Evolutionary conservation across 92 coral and sea anemone species (phyloP), one percentile per base, ranked within the genome.

Genomic region (Chrysogorgia sp.): DNA sequence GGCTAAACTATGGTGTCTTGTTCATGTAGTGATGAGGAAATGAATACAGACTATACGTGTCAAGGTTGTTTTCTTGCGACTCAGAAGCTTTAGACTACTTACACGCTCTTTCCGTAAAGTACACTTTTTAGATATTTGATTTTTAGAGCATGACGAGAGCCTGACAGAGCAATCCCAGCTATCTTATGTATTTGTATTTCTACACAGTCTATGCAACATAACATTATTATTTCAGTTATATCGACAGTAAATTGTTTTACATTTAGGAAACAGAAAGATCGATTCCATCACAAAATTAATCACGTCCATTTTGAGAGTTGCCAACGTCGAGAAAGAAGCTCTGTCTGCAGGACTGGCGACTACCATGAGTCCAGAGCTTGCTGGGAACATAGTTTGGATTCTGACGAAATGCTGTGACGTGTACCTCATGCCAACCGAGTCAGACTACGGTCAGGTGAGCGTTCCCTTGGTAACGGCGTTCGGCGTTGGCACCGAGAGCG

Each of bases 341-440:
- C 78, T 93, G 24, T 58, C 90, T 4, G 88, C 92, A 15, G 87
- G 83, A 63, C 65, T 93, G 83, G 86, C 87, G 30, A 89, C 90
- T 43, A 79, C 83, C 15, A 61, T 93, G 49, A 93, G 97, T 90
- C 98, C 98, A 10, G 97, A 93, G 63, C 92, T 93, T 5, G 97
- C 91, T 25, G 86, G 97, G 53, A 91, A 92, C 67, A 88, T 94
- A 50, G 97, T 91, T 10, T 94, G 98, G 98, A 89, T 92, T 71
- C 81, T 94, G 40, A 86, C 85, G 34, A 92, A 89, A 75, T 89
- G 90, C 85, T 77, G 90, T 17, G 89, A 88, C 57, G 90, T 96
- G 9, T 94, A 94, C 69, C 86, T 94, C 60, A 69, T 94, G 64
- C 96, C 96, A 6, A 87, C 88, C 48, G 98, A 94, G 82, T 82